Conservation (phyloP, 2,797 vertebrate species). For the Pseudomugil gertrudae region DNA sequence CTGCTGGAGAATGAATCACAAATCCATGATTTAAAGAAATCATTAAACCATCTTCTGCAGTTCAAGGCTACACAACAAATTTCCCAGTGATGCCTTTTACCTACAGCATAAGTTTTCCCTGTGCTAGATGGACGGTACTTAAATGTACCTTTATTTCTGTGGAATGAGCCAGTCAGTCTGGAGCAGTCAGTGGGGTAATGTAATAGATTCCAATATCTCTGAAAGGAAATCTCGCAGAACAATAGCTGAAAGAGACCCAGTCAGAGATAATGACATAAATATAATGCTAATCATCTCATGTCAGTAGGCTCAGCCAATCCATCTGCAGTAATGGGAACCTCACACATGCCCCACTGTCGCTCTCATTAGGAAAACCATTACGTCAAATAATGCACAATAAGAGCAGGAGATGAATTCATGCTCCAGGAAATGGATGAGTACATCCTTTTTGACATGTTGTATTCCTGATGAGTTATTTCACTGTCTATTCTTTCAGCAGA, state of each 20-base stretch:
- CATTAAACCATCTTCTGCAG: background rate
- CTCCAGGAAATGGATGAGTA: constrained; percentile 62
- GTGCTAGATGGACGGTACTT: constrained; percentile 40
- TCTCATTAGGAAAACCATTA: constrained; percentile 44
- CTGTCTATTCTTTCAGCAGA: constrained; percentile 41
- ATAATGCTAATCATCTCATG: constrained; percentile 50
- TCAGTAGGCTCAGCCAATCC: constrained; percentile 39
- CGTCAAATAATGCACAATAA: constrained; percentile 62
- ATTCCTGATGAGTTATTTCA: constrained; percentile 46
- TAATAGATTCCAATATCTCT: constrained; percentile 58
- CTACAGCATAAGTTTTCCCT: constrained; percentile 33
- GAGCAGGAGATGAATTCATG: constrained; percentile 48
- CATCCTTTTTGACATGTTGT: constrained; percentile 46
- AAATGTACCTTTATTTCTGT: constrained; percentile 45
- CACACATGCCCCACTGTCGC: constrained; percentile 33
- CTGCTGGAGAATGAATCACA: background rate
- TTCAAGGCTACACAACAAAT: constrained; percentile 18
- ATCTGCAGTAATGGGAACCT: constrained; percentile 40
- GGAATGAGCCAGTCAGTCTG: constrained; percentile 62
- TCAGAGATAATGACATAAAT: constrained; percentile 49
- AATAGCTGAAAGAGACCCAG: constrained; percentile 40
- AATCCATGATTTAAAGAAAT: constrained; percentile 5
- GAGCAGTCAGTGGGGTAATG: constrained; percentile 48
- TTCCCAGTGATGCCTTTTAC: constrained; percentile 22
- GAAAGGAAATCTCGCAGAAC: constrained; percentile 55